These are phyloP conservation scores for Oxyura jamaicensis DNA, from an alignment of 2,113 vertebrate genomes.

Conservation along the genomic window DNA sequence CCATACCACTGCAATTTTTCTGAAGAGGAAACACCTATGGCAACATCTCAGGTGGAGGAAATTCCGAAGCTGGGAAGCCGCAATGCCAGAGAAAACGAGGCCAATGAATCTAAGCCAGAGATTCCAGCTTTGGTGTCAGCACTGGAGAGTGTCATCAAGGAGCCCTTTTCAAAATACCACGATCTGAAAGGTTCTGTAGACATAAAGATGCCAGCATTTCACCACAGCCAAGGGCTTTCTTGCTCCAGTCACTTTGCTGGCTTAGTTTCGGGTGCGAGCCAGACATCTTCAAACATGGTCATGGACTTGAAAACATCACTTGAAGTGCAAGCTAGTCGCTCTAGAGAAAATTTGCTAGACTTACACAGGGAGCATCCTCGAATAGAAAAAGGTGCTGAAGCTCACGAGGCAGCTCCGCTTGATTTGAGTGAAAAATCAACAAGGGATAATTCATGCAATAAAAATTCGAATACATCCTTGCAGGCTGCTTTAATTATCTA, in stretches of 20 bases:
- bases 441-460: conserved; percentile 64
- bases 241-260: conserved; percentile 20
- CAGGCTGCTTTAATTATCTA: conserved; percentile 83
- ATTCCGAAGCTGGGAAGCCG: conserved; percentile 48
- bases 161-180: conserved; percentile 68
- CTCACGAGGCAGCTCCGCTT: conserved; percentile 67
- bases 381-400: conserved; percentile 13
- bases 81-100: not conserved
- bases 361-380: conserved; percentile 43
- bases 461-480: conserved; percentile 61
- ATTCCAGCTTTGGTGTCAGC: not conserved
- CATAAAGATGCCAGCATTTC: conserved; percentile 78
- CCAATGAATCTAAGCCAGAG: conserved; percentile 44
- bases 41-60: conserved; percentile 73
- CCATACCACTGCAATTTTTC: conserved; percentile 81
- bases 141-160: conserved; percentile 53
- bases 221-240: conserved; percentile 66
- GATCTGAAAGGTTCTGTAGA: conserved; percentile 73
- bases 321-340: conserved; percentile 22
- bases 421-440: conserved; percentile 79
- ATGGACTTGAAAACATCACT: conserved; percentile 13
- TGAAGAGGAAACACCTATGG: conserved; percentile 58
- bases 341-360: conserved; percentile 45
- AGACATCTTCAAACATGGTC: not conserved
- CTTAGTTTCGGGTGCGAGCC: not conserved